These are phyloP conservation scores for Koerneria pararmatus DNA, from an alignment of 2,888 invertebrate species.

Conservation along the genomic window DNA sequence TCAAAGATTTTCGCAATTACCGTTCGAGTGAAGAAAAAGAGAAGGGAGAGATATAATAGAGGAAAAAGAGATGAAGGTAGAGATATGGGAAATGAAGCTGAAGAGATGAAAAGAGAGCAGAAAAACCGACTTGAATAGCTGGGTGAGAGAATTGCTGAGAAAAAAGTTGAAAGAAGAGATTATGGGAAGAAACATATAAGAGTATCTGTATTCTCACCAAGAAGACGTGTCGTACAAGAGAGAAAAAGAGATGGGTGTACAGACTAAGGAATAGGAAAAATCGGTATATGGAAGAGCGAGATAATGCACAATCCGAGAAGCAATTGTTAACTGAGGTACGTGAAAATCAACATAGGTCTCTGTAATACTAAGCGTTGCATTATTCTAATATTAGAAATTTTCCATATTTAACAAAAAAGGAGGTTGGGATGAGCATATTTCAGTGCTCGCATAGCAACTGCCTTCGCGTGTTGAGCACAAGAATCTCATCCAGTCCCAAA, in stretches of 20 bases:
- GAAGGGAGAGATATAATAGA: not conserved
- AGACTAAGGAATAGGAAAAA: not conserved
- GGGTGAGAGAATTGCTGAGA: not conserved
- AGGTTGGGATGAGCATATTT: not conserved
- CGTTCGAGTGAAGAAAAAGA: not conserved
- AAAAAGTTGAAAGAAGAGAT: not conserved
- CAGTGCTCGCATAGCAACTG: constrained; percentile 40
- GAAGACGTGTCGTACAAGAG: not conserved
- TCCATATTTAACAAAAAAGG: too few relatives aligned
- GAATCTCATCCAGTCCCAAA: constrained; percentile 51
- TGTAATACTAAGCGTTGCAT: too few relatives aligned
- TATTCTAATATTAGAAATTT: too few relatives aligned
- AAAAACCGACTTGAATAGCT: not conserved
- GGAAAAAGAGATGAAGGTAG: not conserved
- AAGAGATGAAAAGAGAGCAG: not conserved
- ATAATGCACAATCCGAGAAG: not conserved
- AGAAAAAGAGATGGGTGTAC: not conserved
- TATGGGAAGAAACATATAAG: not conserved
- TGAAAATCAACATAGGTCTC: too few relatives aligned
- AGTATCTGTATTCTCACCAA: not conserved
- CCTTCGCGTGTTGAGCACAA: constrained; percentile 41
- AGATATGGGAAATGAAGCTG: not conserved
- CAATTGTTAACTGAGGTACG: too few relatives aligned
- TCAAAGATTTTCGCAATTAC: too few relatives aligned
- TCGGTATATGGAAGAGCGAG: not conserved